Percentiles rank a stretch among this genome's conserved stretches.
Evolutionary conservation across 2,113 vertebrate genomes (phyloP).

Genomic region (Psittacara wagleri): DNA sequence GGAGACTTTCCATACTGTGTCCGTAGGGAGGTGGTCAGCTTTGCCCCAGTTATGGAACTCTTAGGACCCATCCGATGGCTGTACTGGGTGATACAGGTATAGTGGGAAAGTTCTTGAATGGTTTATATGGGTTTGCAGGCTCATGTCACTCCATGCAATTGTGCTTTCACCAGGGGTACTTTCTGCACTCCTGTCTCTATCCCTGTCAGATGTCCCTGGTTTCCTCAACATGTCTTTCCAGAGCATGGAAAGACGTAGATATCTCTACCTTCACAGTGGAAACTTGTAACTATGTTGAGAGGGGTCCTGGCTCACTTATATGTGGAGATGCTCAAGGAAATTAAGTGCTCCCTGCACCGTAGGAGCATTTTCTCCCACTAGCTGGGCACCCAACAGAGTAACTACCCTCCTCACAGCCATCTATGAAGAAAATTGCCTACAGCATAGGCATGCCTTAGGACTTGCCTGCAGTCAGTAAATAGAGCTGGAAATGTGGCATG

Average conservation of each 20-base stretch:
- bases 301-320: neutral
- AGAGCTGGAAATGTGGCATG: accelerated
- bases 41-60: accelerated
- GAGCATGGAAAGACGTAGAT: neutral
- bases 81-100: neutral
- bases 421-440: neutral
- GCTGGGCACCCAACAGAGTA: neutral
- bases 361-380: neutral
- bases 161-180: neutral
- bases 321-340: neutral
- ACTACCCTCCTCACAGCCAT: no score
- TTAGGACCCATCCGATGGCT: neutral
- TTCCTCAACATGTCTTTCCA: neutral
- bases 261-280: neutral
- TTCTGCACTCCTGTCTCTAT: neutral
- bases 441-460: neutral
- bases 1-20: neutral
- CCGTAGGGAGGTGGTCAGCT: neutral
- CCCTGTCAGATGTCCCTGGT: neutral
- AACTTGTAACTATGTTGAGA: neutral
- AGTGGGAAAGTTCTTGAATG: neutral
- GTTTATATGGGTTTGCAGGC: neutral
- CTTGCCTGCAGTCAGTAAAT: no score
- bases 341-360: neutral
- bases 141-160: neutral